Evolutionary conservation across 1,140 invertebrate species (phyloP).

Genomic region (Gonatopus flavifemur): DNA sequence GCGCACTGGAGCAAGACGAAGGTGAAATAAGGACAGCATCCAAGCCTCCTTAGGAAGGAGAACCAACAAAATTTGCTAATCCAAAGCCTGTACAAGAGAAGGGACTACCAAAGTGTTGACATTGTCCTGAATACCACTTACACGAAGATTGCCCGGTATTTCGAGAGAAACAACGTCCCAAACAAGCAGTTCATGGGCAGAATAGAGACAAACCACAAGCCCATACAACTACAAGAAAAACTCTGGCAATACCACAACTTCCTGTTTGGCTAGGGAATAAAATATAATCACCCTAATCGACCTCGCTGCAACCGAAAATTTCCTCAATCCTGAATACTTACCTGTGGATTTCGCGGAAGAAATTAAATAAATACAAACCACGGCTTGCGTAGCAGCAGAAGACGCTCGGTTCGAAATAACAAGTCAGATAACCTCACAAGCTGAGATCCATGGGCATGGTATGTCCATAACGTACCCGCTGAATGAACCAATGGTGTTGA

Average conservation of each 20-base stretch:
- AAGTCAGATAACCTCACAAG: too few species aligned
- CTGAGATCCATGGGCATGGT: too few species aligned
- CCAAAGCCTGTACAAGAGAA: not conserved
- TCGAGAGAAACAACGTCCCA: not conserved
- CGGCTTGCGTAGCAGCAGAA: too few species aligned
- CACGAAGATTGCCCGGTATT: not conserved
- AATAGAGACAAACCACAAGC: not conserved
- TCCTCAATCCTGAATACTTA: too few species aligned
- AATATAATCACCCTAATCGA: not conserved
- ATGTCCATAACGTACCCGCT: too few species aligned
- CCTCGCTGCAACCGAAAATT: not conserved
- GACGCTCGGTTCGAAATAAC: too few species aligned
- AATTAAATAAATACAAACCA: too few species aligned
- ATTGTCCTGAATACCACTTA: not conserved
- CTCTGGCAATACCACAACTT: conserved; percentile 1
- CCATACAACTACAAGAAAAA: not conserved
- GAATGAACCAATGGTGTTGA: too few species aligned
- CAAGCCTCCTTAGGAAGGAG: not conserved
- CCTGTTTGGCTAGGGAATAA: not conserved
- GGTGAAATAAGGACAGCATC: not conserved
- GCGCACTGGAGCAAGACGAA: not conserved
- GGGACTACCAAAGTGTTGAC: not conserved
- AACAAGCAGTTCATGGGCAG: not conserved
- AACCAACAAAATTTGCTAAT: not conserved
- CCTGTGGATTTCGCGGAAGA: too few species aligned